A percentile compares a stretch with the other conserved stretches of the same genome.
Evolutionary conservation across 2,888 invertebrate genomes (phyloP).

Genomic region (Drosophila colorata): DNA sequence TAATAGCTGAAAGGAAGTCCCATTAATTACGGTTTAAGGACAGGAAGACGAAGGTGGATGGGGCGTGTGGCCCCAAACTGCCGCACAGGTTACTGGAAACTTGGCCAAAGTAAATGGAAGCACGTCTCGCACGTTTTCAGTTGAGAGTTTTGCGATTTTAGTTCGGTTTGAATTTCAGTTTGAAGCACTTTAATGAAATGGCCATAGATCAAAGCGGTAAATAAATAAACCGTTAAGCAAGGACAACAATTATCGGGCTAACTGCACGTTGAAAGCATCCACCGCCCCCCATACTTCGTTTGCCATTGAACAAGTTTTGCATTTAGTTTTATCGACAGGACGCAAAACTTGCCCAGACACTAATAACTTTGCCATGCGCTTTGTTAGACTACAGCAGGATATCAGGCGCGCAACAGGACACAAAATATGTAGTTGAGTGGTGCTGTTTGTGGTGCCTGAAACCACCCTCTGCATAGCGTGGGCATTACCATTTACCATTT

Average conservation of each 20-base stretch:
- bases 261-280: slow-evolving; percentile 9
- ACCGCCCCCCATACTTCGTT: slow-evolving; percentile 22
- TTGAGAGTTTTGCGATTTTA: slow-evolving; percentile 27
- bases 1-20: slow-evolving; percentile 71
- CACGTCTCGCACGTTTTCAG: slow-evolving; percentile 57
- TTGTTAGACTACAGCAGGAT: slow-evolving; percentile 28
- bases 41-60: not conserved
- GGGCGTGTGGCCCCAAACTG: not conserved
- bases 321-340: slow-evolving; percentile 58
- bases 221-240: slow-evolving; percentile 20
- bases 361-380: slow-evolving; percentile 64
- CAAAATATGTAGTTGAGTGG: slow-evolving; percentile 23
- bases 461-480: not conserved
- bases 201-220: slow-evolving; percentile 56
- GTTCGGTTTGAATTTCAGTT: slow-evolving; percentile 41
- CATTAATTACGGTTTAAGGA: slow-evolving; percentile 64
- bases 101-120: slow-evolving; percentile 50
- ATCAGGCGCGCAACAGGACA: slow-evolving; percentile 64
- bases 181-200: slow-evolving; percentile 60
- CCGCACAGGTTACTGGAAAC: slow-evolving; percentile 35
- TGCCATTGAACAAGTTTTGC: slow-evolving; percentile 48
- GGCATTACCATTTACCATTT: slow-evolving; percentile 4
- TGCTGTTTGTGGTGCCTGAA: not conserved
- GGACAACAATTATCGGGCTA: slow-evolving; percentile 49
- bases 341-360: slow-evolving; percentile 46